Conservation (phyloP, 2,888 invertebrate genomes). For the Phragmatobia fuliginosa region DNA sequence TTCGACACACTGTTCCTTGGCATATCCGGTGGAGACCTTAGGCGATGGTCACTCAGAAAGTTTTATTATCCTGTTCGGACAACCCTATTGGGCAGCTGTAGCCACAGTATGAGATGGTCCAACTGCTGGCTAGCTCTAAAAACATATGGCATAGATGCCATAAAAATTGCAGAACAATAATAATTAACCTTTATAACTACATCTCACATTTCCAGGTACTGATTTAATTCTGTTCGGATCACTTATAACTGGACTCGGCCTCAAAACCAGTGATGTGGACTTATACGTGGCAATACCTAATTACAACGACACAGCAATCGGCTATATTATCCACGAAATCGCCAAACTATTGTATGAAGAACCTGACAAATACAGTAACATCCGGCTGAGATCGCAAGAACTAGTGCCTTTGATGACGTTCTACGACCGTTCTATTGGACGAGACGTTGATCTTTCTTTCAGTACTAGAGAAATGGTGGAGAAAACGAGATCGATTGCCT, state of each 20-base stretch:
- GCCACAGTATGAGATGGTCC: too few relatives aligned
- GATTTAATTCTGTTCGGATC: constrained; percentile 34
- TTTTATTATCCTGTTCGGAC: too few relatives aligned
- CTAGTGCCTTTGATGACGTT: constrained; percentile 17
- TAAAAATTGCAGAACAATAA: too few relatives aligned
- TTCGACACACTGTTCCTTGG: too few relatives aligned
- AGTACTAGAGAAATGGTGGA: neutral
- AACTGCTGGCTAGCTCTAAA: too few relatives aligned
- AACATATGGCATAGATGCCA: too few relatives aligned
- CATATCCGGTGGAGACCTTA: too few relatives aligned
- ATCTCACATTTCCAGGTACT: constrained; percentile 26
- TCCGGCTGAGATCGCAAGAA: neutral
- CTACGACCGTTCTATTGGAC: constrained; percentile 22
- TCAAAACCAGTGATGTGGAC: constrained; percentile 41
- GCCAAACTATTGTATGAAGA: constrained; percentile 22
- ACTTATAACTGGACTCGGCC: constrained; percentile 29
- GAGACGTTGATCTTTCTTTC: constrained; percentile 35
- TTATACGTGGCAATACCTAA: constrained; percentile 26
- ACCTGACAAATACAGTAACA: constrained; percentile 18
- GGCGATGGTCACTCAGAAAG: too few relatives aligned
- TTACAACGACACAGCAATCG: constrained; percentile 6
- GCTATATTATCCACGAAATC: constrained; percentile 23
- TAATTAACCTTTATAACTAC: neutral
- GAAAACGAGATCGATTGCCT: constrained; percentile 24
- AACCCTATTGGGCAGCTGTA: too few relatives aligned